Evolutionary conservation across 2,113 vertebrate genomes (phyloP).

Genomic region (Helogale parvula): DNA sequence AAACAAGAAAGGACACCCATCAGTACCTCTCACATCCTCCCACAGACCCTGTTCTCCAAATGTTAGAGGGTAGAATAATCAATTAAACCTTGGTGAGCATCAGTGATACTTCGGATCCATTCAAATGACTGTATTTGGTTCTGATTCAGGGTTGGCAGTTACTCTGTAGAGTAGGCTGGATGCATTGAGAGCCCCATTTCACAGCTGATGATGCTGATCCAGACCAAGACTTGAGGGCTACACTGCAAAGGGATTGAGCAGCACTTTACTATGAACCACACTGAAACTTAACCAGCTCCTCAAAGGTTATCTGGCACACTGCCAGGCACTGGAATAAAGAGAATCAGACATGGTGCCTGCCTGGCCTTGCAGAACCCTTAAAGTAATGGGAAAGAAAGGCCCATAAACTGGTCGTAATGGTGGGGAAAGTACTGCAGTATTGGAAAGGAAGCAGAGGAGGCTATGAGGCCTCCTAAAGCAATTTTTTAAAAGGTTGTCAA

Average conservation of each 20-base stretch:
- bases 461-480: background rate
- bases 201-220: background rate
- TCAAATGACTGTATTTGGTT: conserved; percentile 12
- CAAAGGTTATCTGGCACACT: background rate
- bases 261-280: background rate
- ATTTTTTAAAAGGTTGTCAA: conserved; percentile 2
- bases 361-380: background rate
- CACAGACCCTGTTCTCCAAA: conserved; percentile 36
- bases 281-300: background rate
- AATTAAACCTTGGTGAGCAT: background rate
- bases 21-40: conserved; percentile 18
- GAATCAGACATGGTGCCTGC: background rate
- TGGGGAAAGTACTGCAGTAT: background rate
- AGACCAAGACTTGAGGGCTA: background rate
- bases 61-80: conserved; percentile 12
- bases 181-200: background rate
- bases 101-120: conserved; percentile 11
- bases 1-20: conserved; percentile 40
- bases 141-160: background rate
- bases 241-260: background rate
- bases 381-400: background rate
- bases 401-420: background rate
- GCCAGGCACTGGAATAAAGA: background rate
- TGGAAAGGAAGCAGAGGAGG: background rate
- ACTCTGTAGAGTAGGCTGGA: background rate